Conservation (phyloP, 2,113 vertebrate species). For the Psettodes erumei region DNA sequence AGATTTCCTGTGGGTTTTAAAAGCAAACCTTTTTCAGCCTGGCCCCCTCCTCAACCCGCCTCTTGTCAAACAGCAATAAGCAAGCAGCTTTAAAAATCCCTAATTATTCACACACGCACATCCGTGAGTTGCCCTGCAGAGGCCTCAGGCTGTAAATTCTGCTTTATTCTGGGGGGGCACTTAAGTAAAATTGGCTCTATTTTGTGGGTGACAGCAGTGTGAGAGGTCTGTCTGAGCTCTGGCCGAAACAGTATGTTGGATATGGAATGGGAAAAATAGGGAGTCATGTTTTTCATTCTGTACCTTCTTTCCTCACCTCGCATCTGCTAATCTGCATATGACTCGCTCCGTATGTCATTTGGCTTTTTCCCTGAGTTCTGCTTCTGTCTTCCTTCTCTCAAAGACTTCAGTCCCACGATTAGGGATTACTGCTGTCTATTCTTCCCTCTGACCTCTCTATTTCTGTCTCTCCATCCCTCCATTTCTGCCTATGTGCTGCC, state of each 20-base stretch:
- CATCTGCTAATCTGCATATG: background rate
- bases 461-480: slow-evolving; percentile 24
- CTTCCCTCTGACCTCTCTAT: slow-evolving; percentile 36
- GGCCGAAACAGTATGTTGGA: slow-evolving; percentile 1
- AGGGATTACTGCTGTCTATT: slow-evolving; percentile 16
- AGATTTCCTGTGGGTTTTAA: slow-evolving; percentile 73
- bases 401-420: slow-evolving; percentile 22
- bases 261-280: background rate
- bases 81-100: slow-evolving; percentile 43
- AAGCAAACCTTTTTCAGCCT: slow-evolving; percentile 42
- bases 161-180: slow-evolving; percentile 8
- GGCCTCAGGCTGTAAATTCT: slow-evolving; percentile 27
- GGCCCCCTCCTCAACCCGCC: slow-evolving; percentile 1
- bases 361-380: background rate
- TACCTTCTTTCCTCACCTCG: background rate
- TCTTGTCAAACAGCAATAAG: slow-evolving; percentile 58
- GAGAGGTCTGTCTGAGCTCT: slow-evolving; percentile 27
- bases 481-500: slow-evolving; percentile 8
- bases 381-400: background rate
- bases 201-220: slow-evolving; percentile 24
- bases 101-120: slow-evolving; percentile 54
- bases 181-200: slow-evolving; percentile 45
- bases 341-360: background rate
- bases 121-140: slow-evolving; percentile 28
- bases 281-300: background rate